A percentile compares a stretch with the other conserved stretches of the same genome.
These are phyloP conservation scores for Epirrita christyi DNA, from an alignment of 2,888 invertebrate genomes.

Conservation along the genomic window DNA sequence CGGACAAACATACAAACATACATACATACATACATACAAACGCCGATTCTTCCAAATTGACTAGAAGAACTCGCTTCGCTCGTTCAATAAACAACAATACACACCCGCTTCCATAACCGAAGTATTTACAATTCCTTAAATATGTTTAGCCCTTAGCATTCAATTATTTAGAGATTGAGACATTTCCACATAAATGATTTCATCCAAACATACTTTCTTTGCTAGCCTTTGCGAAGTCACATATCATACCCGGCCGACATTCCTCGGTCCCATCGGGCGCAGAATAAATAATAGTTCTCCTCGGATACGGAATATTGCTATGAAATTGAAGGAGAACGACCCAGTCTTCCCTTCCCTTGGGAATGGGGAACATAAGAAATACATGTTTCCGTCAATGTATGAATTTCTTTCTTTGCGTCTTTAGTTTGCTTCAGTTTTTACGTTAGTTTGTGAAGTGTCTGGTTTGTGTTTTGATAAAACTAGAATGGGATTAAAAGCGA, in stretches of 20 bases:
- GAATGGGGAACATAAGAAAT: constrained; percentile 42
- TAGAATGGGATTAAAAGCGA: too few relatives aligned
- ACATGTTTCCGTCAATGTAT: constrained; percentile 41
- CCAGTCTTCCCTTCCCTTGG: constrained; percentile 41
- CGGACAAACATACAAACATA: too few relatives aligned
- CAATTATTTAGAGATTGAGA: background rate
- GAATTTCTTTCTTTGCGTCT: constrained; percentile 36
- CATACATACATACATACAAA: too few relatives aligned
- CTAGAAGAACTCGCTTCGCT: too few relatives aligned
- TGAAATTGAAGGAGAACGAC: constrained; percentile 61
- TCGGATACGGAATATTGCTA: constrained; percentile 59
- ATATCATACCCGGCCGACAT: constrained; percentile 37
- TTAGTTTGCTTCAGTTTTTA: constrained; percentile 4
- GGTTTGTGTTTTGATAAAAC: too few relatives aligned
- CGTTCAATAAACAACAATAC: too few relatives aligned
- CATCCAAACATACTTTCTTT: constrained; percentile 9
- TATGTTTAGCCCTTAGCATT: too few relatives aligned
- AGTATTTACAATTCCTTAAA: too few relatives aligned
- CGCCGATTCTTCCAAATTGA: too few relatives aligned
- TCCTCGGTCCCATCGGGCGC: constrained; percentile 21
- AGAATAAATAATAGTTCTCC: constrained; percentile 26
- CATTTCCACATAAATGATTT: constrained; percentile 17
- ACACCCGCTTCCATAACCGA: too few relatives aligned
- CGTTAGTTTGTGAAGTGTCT: too few relatives aligned
- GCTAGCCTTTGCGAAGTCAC: constrained; percentile 30